A percentile compares a stretch with the other conserved stretches of the same genome.
phyloP scores from a whole-genome alignment of 2,113 vertebrate species.

The Puntigrus tetrazona region DNA sequence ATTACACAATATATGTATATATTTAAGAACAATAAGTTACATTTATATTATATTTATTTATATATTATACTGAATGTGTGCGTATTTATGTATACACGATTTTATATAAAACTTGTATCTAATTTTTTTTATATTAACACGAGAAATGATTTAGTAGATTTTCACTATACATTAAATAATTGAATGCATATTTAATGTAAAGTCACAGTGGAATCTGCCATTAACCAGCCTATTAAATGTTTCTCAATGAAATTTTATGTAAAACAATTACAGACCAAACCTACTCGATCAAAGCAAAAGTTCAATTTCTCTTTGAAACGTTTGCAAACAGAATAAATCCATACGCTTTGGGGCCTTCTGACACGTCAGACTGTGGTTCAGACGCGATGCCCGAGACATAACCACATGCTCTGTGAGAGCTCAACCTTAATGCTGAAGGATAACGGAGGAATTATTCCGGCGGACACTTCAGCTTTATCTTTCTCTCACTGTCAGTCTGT shows the following conservation, averaged over 20 bases:
- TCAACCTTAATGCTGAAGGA: conserved; percentile 46
- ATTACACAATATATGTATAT: too few species aligned
- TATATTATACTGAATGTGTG: too few species aligned
- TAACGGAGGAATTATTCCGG: conserved; percentile 48
- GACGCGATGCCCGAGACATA: conserved; percentile 37
- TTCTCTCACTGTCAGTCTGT: conserved; percentile 10
- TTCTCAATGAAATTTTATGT: not conserved
- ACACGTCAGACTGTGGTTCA: conserved; percentile 44
- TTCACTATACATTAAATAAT: too few species aligned
- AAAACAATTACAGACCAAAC: not conserved
- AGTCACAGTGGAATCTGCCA: not conserved
- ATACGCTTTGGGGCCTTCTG: conserved; percentile 9
- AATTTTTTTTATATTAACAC: too few species aligned
- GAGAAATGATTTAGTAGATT: too few species aligned
- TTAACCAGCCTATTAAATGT: not conserved
- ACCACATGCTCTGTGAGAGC: conserved; percentile 39
- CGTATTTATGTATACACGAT: too few species aligned
- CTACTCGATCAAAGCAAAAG: not conserved
- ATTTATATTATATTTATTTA: too few species aligned
- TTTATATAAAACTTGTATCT: too few species aligned
- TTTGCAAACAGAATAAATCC: conserved; percentile 31
- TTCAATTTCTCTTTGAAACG: not conserved
- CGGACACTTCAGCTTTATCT: conserved; percentile 49
- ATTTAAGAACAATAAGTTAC: too few species aligned
- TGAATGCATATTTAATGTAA: too few species aligned